These are phyloP conservation scores for Neosilurus mollespiculum DNA, from an alignment of 2,797 vertebrate species.

Conservation along the genomic window DNA sequence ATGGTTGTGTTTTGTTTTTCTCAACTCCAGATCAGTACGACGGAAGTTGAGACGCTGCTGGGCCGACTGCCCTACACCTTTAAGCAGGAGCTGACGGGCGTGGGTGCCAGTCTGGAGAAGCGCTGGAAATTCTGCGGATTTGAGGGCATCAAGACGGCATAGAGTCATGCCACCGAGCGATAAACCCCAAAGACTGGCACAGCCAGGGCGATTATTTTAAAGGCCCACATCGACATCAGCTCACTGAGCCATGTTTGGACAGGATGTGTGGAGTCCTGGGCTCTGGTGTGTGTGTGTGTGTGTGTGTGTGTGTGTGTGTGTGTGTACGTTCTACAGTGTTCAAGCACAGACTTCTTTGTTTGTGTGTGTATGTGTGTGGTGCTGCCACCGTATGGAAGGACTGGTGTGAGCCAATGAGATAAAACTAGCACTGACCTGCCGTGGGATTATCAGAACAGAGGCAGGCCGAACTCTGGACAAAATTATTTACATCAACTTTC, in stretches of 20 bases:
- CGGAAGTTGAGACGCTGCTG: conserved; percentile 84
- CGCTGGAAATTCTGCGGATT: conserved; percentile 88
- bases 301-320: conserved; percentile 44
- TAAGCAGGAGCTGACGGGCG: conserved; percentile 80
- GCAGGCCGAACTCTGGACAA: conserved; percentile 59
- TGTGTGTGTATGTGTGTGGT: conserved; percentile 28
- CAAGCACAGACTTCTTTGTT: conserved; percentile 28
- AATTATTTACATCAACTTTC: conserved; percentile 48
- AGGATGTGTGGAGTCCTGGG: conserved; percentile 26
- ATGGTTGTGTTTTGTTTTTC: neutral
- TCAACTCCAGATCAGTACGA: conserved; percentile 80
- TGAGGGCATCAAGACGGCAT: conserved; percentile 77
- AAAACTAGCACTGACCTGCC: conserved; percentile 35
- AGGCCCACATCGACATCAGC: conserved; percentile 7
- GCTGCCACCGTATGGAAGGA: conserved; percentile 25
- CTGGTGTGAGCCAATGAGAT: conserved; percentile 13
- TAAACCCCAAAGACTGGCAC: conserved; percentile 10
- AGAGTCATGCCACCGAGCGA: conserved; percentile 1
- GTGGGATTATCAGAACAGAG: conserved; percentile 58
- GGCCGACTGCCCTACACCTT: conserved; percentile 85
- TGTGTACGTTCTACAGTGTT: conserved; percentile 45
- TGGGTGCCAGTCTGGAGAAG: conserved; percentile 85
- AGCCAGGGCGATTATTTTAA: neutral
- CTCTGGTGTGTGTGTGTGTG: conserved; percentile 15
- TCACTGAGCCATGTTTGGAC: conserved; percentile 6